Evolutionary conservation across 2,888 invertebrate genomes (phyloP), one percentile per base, ranked within the genome.

Genomic region (Ornithoptera priamus): DNA sequence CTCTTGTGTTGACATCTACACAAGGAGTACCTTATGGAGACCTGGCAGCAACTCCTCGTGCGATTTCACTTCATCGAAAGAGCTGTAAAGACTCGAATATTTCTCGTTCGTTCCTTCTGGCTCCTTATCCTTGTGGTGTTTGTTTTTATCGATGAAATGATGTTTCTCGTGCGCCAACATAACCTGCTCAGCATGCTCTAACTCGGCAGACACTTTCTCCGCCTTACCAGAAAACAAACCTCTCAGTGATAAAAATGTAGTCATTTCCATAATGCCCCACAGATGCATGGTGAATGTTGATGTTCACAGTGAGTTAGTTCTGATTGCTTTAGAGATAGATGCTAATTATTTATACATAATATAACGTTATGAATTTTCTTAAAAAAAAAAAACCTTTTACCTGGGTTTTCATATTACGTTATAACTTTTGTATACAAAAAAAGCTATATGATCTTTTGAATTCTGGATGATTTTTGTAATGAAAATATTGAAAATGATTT

Each of bases 151-250:
- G 68, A 81, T 83, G 83, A 89, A 88, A 85, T 90, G 80, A 75
- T 86, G 85, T 85, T 89, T 90, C 80, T 92, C 92, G 80, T 92
- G 92, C 84, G 85, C 89, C 87, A 85, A 89, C 92, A 92, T 91
- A 88, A 92, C 90, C 90, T 92, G 89, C 87, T 91, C 91, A 64
- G 92, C 92, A 85, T 90, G 91, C 84, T 84, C 89, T 91, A 92
- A 88, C 83, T 91, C 92, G 82, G 85, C 89, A 83, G 91, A 85
- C 90, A 92, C 87, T 83, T 85, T 81, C 90, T 90, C 91, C 86
- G 92, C 92, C 90, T 91, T 92, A 75, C 88, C 88, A 88, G 87
- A 90, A 91, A 92, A 91, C 85, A 92, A 88, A 91, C 88, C 89
- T 86, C 85, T 88, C 86, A 89, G 79, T 90, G 78, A 83, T 76